phyloP scores from a whole-genome alignment of 2,888 invertebrate species.

The Zygaena filipendulae region DNA sequence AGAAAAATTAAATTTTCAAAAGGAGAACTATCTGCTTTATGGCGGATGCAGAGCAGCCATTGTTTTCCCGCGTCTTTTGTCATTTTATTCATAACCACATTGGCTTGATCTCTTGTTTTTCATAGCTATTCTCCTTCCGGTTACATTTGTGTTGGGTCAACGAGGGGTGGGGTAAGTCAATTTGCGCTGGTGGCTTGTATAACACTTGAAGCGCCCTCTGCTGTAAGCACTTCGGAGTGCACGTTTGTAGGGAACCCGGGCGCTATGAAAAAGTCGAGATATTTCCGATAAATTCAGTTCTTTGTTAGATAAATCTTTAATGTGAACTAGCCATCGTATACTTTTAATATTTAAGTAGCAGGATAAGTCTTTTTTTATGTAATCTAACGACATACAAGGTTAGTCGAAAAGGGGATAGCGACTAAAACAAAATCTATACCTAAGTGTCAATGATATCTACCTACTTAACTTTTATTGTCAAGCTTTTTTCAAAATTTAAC shows the following conservation, averaged over 20 bases:
- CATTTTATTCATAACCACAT: constrained; percentile 25
- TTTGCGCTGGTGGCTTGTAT: constrained; percentile 22
- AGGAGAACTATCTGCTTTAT: constrained; percentile 28
- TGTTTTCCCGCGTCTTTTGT: constrained; percentile 47
- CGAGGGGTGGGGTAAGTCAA: constrained; percentile 19
- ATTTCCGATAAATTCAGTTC: constrained; percentile 45
- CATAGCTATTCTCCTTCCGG: constrained; percentile 20
- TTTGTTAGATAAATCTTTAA: constrained; percentile 31
- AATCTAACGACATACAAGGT: too few relatives aligned
- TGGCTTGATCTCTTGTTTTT: constrained; percentile 22
- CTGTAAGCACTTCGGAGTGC: constrained; percentile 23
- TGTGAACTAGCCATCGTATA: too few relatives aligned
- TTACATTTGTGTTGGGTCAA: constrained; percentile 18
- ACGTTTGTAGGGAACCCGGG: constrained; percentile 31
- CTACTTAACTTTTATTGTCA: too few relatives aligned
- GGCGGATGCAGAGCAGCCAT: constrained; percentile 25
- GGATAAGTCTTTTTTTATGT: too few relatives aligned
- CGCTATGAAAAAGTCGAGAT: constrained; percentile 35
- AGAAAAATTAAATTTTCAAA: constrained; percentile 25
- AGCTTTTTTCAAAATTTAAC: too few relatives aligned
- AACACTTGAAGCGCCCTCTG: constrained; percentile 31
- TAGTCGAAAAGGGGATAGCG: too few relatives aligned
- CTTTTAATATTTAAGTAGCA: too few relatives aligned
- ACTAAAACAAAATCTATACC: too few relatives aligned
- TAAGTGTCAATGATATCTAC: too few relatives aligned